Evolutionary conservation across 2,113 vertebrate genomes (phyloP).

Genomic region (Porphyrio hochstetteri): DNA sequence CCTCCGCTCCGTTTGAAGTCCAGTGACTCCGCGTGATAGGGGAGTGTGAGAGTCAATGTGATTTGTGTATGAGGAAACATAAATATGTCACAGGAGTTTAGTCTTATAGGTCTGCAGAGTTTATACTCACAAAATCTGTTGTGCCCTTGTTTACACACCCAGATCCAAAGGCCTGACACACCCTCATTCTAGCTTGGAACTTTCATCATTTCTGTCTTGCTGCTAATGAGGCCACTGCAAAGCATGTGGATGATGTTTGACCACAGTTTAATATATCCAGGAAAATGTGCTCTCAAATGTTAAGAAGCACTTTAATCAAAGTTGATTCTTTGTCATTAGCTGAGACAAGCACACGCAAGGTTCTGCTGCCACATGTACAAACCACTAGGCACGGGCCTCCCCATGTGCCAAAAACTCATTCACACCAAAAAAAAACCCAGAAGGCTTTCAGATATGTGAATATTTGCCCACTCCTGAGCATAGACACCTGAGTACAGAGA

Average conservation of each 20-base stretch:
- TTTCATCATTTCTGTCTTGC: slow-evolving; percentile 44
- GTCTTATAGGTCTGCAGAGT: slow-evolving; percentile 72
- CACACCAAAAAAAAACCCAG: fast-evolving
- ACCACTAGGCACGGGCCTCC: background rate
- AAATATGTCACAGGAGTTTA: slow-evolving; percentile 78
- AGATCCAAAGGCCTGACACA: slow-evolving; percentile 66
- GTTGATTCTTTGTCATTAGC: background rate
- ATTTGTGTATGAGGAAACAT: slow-evolving; percentile 76
- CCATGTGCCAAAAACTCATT: background rate
- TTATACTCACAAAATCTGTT: slow-evolving; percentile 72
- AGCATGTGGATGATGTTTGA: slow-evolving; percentile 64
- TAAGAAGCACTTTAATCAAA: slow-evolving; percentile 55
- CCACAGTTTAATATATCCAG: slow-evolving; percentile 59
- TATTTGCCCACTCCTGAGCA: background rate
- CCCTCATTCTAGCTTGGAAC: slow-evolving; percentile 35
- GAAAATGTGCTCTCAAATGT: slow-evolving; percentile 35
- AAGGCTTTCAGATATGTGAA: background rate
- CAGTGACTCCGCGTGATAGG: slow-evolving; percentile 59
- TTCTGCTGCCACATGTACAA: background rate
- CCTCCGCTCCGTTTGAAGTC: slow-evolving; percentile 65
- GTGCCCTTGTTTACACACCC: slow-evolving; percentile 72
- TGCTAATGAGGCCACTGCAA: slow-evolving; percentile 26
- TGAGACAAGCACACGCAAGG: background rate
- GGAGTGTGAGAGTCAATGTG: slow-evolving; percentile 75
- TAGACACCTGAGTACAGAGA: background rate